Base-by-base conservation (phyloP, 2,797 vertebrate species). In the Leontocebus nigricollis region DNA sequence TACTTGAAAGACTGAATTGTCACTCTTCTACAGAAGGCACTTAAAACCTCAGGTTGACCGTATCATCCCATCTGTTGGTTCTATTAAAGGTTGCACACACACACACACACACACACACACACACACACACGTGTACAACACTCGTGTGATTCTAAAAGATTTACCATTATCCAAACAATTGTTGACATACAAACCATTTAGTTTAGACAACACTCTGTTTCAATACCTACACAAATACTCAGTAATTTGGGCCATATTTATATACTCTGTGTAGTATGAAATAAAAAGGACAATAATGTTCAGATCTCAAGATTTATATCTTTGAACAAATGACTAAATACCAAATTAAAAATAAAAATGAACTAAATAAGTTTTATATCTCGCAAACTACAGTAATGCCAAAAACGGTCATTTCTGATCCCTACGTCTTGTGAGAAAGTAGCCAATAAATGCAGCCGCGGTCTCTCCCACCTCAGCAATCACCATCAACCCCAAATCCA, bases 381-480 rank as follows among this genome's bases (percentile, higher is more conserved):
- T 46, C 70, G 36, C 36, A 92, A 92, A 88, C 26, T 70, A 81
- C 41, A 46, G 50, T 15, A 73, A 83, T 17, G 30, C 86, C 77
- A n/a, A 17, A 61, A 89, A 22, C 30, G 1, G 1, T 17, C 5
- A 7, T 52, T 20, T 24, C 89, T 26, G 75, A 80, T 81, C 75
- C 55, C 26, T 36, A 50, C 4, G 4, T 90, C 90, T 94, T 41
- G 22, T 55, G 70, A 75, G 79, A 75, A 76, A 90, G 64, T 70
- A 70, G 57, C 59, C 24, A 7, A 95, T 88, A 59, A 48, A 90
- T 41, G 77, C 27, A 55, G 50, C 27, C 36, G 10, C 55, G 52
- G 70, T 96, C 88, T 95, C 41, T 93, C 88, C 85, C 88, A 72
- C 95, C 79, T 96, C 95, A 85, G 94, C 92, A 2, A 75, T 95